phyloP scores from a whole-genome alignment of 2,797 vertebrate genomes.

The Eidolon dupreanum region DNA sequence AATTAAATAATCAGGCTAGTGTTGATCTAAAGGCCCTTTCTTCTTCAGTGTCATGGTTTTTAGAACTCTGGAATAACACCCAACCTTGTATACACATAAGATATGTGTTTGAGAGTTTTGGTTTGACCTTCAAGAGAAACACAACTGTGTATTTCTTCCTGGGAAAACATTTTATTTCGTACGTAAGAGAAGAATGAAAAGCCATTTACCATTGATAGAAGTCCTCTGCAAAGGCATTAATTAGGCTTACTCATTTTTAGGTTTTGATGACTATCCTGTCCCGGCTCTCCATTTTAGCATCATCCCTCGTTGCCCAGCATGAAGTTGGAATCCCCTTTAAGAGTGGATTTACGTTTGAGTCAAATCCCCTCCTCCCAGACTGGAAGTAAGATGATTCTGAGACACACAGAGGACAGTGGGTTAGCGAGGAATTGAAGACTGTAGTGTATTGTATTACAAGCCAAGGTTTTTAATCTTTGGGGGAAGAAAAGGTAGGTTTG shows the following conservation, averaged over 20 bases:
- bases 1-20: background rate
- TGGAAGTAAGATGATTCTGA: background rate
- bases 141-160: background rate
- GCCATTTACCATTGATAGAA: background rate
- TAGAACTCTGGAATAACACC: background rate
- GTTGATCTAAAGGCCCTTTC: background rate
- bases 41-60: constrained; percentile 1
- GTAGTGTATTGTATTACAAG: background rate
- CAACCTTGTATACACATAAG: background rate
- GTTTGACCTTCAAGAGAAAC: constrained; percentile 25
- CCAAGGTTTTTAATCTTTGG: background rate
- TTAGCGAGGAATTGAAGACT: background rate
- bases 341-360: background rate
- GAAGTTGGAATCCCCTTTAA: constrained; percentile 9
- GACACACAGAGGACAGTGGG: background rate
- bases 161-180: background rate
- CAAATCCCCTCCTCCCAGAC: background rate
- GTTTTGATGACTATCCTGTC: background rate
- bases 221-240: background rate
- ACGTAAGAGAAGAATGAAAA: background rate
- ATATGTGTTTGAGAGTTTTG: background rate
- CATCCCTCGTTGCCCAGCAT: background rate
- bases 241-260: background rate
- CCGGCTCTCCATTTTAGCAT: background rate
- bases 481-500: background rate